Evolutionary conservation across 2,888 invertebrate species (phyloP), one percentile per base, ranked within the genome.

Genomic region (Frankliniella intonsa): DNA sequence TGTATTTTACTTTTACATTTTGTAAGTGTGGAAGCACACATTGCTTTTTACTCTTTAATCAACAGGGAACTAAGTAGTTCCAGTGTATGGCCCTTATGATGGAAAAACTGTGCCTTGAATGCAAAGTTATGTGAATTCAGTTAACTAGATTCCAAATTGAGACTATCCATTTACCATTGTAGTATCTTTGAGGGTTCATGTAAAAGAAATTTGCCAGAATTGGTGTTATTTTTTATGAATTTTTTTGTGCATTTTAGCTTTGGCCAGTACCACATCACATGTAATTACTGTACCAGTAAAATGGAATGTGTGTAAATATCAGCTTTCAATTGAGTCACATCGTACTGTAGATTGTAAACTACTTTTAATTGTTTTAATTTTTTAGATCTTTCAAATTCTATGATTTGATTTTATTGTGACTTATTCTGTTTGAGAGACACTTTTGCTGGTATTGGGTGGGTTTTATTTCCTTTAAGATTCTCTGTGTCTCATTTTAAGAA

Each of bases 221-320:
- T 76, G 12, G 25, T 76, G 69, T 76, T 76, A 76, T 76, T 76
- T 69, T 76, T 76, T 76, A 76, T 76, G n/a, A 76, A 76, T 76
- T 76, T 76, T 38, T 38, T 76, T 76, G 69, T 76, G 69, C 69
- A 25, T 76, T 76, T 76, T 9, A 76, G 69, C 69, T 76, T 76
- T 76, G n/a, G 69, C 25, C 25, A 25, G 69, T 76, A 76, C 69
- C 69, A 76, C 69, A 76, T 76, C 69, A 76, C 69, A 76, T 22
- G 69, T 25, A 25, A 76, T 25, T 38, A 38, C 38, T 38, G 38
- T 76, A 76, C 25, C 69, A 25, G 62, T 76, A 25, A 76, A 22
- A 76, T 76, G 69, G 5, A 76, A 25, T 76, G 69, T 76, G 25
- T 76, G 69, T 76, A 76, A 76, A 76, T 76, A 76, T 76, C 69